Base-by-base conservation (phyloP, 2,113 vertebrate genomes). In the Neodontobutis hainanensis region DNA sequence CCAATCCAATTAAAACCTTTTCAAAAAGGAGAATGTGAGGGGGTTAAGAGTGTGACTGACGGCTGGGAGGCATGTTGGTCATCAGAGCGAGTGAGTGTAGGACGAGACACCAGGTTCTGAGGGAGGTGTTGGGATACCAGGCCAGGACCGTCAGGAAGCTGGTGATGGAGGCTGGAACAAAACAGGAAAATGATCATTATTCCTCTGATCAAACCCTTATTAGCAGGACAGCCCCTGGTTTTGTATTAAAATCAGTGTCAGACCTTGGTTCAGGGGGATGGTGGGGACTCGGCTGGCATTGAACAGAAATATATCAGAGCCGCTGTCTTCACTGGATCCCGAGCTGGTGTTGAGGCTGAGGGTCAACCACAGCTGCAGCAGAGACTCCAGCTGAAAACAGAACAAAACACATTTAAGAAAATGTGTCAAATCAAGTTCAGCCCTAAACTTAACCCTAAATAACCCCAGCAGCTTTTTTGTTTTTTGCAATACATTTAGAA, bases 81-180 rank as follows among this genome's bases (percentile, higher is more conserved):
- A 99, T 99, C 56, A 99, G 95, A 0, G 97, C 96, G 74, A 99
- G 93, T 78, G 95, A 98, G 88, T 98, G 97, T 86, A 99, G 94
- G 80, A 98, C 97, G 91, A 99, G 93, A 86, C 97, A 99, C 97
- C 97, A 99, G 0, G 96, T 98, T 81, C 96, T 94, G 15, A 99
- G 91, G 61, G 96, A 94, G 46, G 96, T 96, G 83, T 97, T 99
- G 63, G 97, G 97, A 89, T 98, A 96, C 97, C 97, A 99, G 0
- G 97, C 95, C 89, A 99, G 89, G 76, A 98, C 96, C 0, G 95
- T 95, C 58, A 99, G 92, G 92, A 98, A 98, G 77, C 95, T 98
- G 82, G 93, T 95, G 88, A 99, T 95, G 67, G 97, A 99, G 36
- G 94, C 97, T 99, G 89, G 4, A 50, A 65, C 1, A 58, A 0